Conservation (phyloP, 2,113 vertebrate species). For the Grammomys dolichurus region DNA sequence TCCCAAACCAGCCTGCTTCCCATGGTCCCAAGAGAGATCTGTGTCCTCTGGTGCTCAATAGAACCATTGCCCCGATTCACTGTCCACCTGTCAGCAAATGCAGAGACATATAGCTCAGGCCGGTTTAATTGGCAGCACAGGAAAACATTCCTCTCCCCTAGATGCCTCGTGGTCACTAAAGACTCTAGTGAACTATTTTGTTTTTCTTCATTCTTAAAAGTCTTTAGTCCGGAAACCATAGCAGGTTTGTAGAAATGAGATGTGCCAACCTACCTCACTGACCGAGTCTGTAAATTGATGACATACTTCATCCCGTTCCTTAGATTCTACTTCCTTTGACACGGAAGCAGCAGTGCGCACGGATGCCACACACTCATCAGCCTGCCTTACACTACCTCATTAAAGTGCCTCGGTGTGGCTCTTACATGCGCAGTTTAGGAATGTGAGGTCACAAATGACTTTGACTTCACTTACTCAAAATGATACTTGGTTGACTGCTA, state of each 20-base stretch:
- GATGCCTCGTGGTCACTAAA: not conserved
- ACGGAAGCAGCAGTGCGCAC: accelerated
- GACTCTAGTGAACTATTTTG: not conserved
- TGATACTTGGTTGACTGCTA: not conserved
- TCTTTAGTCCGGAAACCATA: not conserved
- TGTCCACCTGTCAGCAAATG: not conserved
- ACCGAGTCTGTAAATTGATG: not conserved
- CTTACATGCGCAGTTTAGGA: not conserved
- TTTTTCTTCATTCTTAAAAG: conserved; percentile 43
- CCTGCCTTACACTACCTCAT: not conserved
- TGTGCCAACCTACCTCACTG: not conserved
- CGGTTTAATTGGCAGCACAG: not conserved
- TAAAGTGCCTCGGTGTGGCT: not conserved
- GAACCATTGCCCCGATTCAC: not conserved
- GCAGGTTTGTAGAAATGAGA: not conserved
- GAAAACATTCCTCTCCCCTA: not conserved
- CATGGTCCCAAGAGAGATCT: not conserved
- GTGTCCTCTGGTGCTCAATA: not conserved
- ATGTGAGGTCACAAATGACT: not conserved
- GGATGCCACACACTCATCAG: not conserved
- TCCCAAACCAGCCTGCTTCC: not conserved
- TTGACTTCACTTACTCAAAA: conserved; percentile 7
- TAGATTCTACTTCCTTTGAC: not conserved
- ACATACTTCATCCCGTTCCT: not conserved
- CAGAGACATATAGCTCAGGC: not conserved